phyloP scores from a whole-genome alignment of 64 coral and sea anemone species.

The Trachythela sp. region DNA sequence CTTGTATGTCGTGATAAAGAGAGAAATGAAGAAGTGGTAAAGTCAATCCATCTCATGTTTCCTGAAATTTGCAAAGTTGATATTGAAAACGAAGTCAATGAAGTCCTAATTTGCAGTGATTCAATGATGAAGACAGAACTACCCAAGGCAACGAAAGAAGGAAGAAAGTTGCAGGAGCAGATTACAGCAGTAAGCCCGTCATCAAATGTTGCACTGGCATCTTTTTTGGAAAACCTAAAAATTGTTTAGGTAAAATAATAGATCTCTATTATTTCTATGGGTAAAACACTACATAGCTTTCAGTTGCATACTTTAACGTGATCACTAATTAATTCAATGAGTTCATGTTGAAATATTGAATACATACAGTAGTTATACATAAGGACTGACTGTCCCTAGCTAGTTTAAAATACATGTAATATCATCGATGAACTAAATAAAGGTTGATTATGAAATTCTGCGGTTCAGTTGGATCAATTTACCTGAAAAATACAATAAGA shows the following conservation, averaged over 20 bases:
- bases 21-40: slow-evolving; percentile 25
- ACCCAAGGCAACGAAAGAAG: background rate
- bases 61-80: slow-evolving; percentile 53
- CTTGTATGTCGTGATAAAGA: slow-evolving; percentile 54
- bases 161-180: background rate
- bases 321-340: too few relatives aligned
- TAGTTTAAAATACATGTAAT: too few relatives aligned
- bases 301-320: too few relatives aligned
- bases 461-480: too few relatives aligned
- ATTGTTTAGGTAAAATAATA: background rate
- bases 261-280: background rate
- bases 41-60: slow-evolving; percentile 47
- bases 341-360: too few relatives aligned
- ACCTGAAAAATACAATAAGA: too few relatives aligned
- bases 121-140: background rate
- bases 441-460: too few relatives aligned
- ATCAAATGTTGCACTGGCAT: background rate
- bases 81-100: slow-evolving; percentile 59
- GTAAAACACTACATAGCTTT: too few relatives aligned
- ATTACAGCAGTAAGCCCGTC: background rate
- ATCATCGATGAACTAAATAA: too few relatives aligned
- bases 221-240: slow-evolving; percentile 8
- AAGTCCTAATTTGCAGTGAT: slow-evolving; percentile 42
- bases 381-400: too few relatives aligned
- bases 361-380: too few relatives aligned